phyloP scores from a whole-genome alignment of 2,113 vertebrate species.

The Crotalus helleri region DNA sequence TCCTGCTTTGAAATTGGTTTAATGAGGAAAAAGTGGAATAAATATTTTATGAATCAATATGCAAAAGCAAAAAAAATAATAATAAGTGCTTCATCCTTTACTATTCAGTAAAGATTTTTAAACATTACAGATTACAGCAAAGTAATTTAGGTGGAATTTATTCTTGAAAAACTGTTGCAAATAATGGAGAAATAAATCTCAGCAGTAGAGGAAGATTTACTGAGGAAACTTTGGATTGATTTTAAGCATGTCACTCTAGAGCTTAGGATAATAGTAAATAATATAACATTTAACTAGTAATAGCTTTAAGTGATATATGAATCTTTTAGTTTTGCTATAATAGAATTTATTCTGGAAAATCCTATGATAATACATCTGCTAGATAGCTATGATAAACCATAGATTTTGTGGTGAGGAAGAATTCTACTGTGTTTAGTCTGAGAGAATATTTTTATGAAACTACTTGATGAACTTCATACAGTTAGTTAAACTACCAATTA shows the following conservation, averaged over 20 bases:
- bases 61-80: not conserved
- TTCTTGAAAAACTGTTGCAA: not conserved
- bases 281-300: not conserved
- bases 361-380: not conserved
- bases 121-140: not conserved
- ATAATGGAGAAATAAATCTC: not conserved
- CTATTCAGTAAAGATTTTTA: not conserved
- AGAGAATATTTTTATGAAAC: not conserved
- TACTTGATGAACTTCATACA: not conserved
- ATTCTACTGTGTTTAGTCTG: not conserved
- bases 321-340: not conserved
- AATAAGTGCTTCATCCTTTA: not conserved
- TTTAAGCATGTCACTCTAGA: not conserved
- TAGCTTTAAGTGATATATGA: not conserved
- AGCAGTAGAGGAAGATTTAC: not conserved
- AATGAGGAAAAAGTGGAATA: not conserved
- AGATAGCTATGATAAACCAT: not conserved
- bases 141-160: not conserved
- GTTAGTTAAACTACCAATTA: not conserved
- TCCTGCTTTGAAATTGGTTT: not conserved
- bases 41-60: not conserved
- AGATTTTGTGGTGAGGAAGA: not conserved
- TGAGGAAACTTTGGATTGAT: not conserved
- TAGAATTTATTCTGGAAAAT: not conserved
- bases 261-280: not conserved